Base-by-base conservation (phyloP, 2,113 vertebrate species). In the Hyperoodon ampullatus region DNA sequence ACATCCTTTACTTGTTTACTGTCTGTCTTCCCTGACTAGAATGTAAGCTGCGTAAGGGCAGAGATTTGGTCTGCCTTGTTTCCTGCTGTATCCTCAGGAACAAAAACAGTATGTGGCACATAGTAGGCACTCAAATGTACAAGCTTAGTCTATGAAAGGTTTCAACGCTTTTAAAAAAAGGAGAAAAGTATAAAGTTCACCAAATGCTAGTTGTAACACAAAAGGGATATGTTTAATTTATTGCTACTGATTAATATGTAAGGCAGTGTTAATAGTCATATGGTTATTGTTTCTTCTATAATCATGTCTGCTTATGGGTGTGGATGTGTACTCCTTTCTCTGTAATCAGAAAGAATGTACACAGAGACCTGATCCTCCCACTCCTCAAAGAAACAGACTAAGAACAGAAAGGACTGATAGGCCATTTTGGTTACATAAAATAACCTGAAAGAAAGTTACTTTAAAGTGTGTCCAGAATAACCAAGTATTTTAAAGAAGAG, bases 331-430 rank as follows among this genome's bases (percentile, higher is more conserved):
- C 24, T 94, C 58, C 47, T 88, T 94, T 96, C 65, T 82, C 9
- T 87, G 11, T 88, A 70, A 96, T 70, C 77, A 91, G 50, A 95
- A 97, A 95, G 24, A 80, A 94, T 78, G 96, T 23, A 86, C n/a
- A 93, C 6, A 78, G 50, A 92, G 35, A 86, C 33, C 26, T 70
- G 50, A 94, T 71, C 21, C 15, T 50, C 47, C 24, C 33, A 75
- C 30, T 84, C 72, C 30, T 15, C 72, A 89, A 77, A 95, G 53
- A 96, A 66, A 87, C 82, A 88, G 28, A 84, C n/a, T 80, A 85
- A 77, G 50, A 95, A 66, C 26, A 88, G 50, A n/a, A 95, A 91
- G 66, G 61, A 72, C 14, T 53, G 35, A 50, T 24, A 87, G 74
- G 30, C 33, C n/a, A 58, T 78, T 96, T 90, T 72, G 58, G 30